Conservation (phyloP, 2,797 vertebrate species). For the Urocyon cinereoargenteus region DNA sequence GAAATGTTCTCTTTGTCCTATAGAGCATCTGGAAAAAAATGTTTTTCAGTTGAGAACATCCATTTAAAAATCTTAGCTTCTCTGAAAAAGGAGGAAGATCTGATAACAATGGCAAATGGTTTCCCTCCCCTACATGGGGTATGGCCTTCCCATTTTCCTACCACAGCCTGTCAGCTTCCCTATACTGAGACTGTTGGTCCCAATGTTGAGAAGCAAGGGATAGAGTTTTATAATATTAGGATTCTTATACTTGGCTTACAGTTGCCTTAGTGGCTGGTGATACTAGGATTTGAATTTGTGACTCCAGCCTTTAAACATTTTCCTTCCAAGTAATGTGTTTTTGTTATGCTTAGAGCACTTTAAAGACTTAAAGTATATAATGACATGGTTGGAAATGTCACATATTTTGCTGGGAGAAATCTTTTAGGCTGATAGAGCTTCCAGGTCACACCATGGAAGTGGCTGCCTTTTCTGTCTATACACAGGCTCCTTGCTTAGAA, state of each 20-base stretch:
- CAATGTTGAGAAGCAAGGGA: neutral
- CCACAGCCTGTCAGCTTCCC: neutral
- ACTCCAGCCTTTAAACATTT: neutral
- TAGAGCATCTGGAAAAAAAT: neutral
- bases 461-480: neutral
- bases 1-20: neutral
- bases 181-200: neutral
- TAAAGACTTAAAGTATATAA: neutral
- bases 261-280: neutral
- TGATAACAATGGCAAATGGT: neutral
- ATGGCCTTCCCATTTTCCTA: neutral
- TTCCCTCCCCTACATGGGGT: neutral
- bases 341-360: conserved; percentile 18
- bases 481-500: neutral
- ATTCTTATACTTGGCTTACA: neutral
- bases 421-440: neutral
- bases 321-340: neutral
- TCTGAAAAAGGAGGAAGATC: neutral
- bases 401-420: neutral
- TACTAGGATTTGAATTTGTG: conserved; percentile 34
- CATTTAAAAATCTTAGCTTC: neutral
- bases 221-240: neutral
- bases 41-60: neutral
- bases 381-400: neutral
- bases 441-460: neutral